Evolutionary conservation across 2,797 vertebrate genomes (phyloP).

Genomic region (Chanos chanos): DNA sequence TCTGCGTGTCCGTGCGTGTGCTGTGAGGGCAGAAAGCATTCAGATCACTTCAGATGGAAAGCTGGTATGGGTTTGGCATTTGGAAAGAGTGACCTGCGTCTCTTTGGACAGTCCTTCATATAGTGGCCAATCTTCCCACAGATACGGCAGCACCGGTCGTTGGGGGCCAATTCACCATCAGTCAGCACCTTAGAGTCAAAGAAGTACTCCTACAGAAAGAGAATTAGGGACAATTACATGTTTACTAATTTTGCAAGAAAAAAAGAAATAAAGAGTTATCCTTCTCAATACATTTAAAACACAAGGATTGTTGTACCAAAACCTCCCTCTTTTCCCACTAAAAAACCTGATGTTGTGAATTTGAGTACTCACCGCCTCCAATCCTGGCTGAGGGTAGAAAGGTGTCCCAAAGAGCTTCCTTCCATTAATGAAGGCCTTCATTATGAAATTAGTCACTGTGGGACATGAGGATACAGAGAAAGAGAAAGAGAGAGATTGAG

Average conservation of each 20-base stretch:
- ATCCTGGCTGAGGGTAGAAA: slow-evolving; percentile 83
- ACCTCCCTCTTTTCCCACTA: no score
- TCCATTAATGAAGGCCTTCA: slow-evolving; percentile 99
- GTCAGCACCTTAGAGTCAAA: slow-evolving; percentile 97
- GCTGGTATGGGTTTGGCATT: no score
- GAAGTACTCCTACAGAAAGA: slow-evolving; percentile 84
- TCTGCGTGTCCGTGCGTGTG: no score
- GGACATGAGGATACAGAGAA: slow-evolving; percentile 39
- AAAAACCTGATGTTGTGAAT: no score
- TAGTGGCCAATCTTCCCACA: slow-evolving; percentile 99
- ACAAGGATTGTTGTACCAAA: no score
- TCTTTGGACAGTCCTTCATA: slow-evolving; percentile 99
- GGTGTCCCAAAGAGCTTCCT: slow-evolving; percentile 95
- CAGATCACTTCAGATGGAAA: no score
- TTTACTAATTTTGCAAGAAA: no score
- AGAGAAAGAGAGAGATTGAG: background rate
- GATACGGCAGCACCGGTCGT: slow-evolving; percentile 95
- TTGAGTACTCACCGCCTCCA: slow-evolving; percentile 87
- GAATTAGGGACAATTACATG: background rate
- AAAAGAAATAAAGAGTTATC: background rate
- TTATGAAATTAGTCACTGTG: slow-evolving; percentile 98
- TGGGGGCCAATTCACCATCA: slow-evolving; percentile 94
- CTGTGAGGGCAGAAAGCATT: no score
- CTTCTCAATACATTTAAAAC: background rate
- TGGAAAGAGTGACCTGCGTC: slow-evolving; percentile 87